phyloP scores from a whole-genome alignment of 2,888 invertebrate species.

The Dicranocentrus wangi region DNA sequence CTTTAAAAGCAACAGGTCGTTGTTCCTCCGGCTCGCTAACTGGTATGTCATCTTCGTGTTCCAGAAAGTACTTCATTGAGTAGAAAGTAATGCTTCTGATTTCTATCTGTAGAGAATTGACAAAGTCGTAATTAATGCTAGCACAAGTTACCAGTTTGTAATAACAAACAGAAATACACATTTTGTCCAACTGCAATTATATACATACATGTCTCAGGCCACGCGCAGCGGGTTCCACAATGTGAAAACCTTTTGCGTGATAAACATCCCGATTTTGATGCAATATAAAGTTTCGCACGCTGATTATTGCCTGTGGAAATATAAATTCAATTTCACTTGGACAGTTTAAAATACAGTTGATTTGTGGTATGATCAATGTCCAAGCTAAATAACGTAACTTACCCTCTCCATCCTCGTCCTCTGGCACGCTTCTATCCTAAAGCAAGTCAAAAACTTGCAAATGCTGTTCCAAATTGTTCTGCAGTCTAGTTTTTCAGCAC shows the following conservation, averaged over 20 bases:
- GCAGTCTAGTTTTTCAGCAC: slow-evolving; percentile 36
- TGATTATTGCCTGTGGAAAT: slow-evolving; percentile 31
- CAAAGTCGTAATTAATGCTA: too few relatives aligned
- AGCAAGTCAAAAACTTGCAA: slow-evolving; percentile 51
- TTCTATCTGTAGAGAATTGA: slow-evolving; percentile 47
- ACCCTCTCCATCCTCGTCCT: slow-evolving; percentile 30
- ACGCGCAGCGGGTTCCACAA: slow-evolving; percentile 47
- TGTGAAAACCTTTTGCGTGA: slow-evolving; percentile 50
- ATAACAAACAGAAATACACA: too few relatives aligned
- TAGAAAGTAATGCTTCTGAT: slow-evolving; percentile 46
- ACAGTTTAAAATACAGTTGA: neutral
- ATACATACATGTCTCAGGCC: slow-evolving; percentile 46
- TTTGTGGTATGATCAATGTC: too few relatives aligned
- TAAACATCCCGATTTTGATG: slow-evolving; percentile 46
- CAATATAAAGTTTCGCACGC: slow-evolving; percentile 34
- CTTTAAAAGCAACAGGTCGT: neutral
- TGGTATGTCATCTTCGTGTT: slow-evolving; percentile 36
- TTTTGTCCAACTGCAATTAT: too few relatives aligned
- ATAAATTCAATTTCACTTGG: neutral
- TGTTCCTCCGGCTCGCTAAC: slow-evolving; percentile 21
- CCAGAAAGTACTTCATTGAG: slow-evolving; percentile 52
- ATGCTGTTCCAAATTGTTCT: slow-evolving; percentile 29
- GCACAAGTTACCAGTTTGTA: too few relatives aligned
- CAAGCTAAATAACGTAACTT: neutral
- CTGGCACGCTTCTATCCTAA: slow-evolving; percentile 24